Evolutionary conservation across 2,888 invertebrate genomes (phyloP), one percentile per base, ranked within the genome.

Genomic region (Xanthia icteritia): DNA sequence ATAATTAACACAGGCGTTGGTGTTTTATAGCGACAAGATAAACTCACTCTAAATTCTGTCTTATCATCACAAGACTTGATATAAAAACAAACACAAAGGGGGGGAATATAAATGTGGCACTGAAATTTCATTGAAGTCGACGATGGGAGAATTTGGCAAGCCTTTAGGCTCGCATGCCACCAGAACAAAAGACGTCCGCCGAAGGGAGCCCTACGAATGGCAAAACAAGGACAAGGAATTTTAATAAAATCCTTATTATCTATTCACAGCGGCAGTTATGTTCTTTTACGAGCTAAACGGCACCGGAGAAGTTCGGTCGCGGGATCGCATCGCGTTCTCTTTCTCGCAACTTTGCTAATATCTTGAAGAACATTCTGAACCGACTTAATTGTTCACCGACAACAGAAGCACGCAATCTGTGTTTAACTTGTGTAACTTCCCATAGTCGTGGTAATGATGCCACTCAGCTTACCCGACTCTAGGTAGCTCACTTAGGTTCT

Each of bases 191-290:
- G 94, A 89, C 88, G 89, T 89, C 89, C 89, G 89, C 82, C 83
- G 85, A 87, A 90, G 88, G 84, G 91, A 90, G 89, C 91, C 93
- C 90, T 90, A 89, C 92, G 91, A 93, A 94, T 92, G 90, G 92
- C 93, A 92, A 94, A 94, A 95, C 94, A 95, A 95, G 94, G 94
- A 91, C 94, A 93, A 94, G 95, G 94, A 95, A 96, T 95, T 96
- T 96, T 96, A 95, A 96, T 96, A 96, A 95, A 96, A 96, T 93
- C 94, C 95, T 95, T 95, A 95, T 96, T 96, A 95, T 94, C 94
- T 95, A 96, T 96, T 96, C 95, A 95, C 91, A 92, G 92, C 93
- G 93, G 92, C 93, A 94, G 94, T 95, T 93, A 94, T 93, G 93
- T 92, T 92, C 94, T 95, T 95, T 95, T 95, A 96, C 94, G 95